Base-by-base conservation (phyloP, 2,113 vertebrate species). In the Pelobates fuscus region DNA sequence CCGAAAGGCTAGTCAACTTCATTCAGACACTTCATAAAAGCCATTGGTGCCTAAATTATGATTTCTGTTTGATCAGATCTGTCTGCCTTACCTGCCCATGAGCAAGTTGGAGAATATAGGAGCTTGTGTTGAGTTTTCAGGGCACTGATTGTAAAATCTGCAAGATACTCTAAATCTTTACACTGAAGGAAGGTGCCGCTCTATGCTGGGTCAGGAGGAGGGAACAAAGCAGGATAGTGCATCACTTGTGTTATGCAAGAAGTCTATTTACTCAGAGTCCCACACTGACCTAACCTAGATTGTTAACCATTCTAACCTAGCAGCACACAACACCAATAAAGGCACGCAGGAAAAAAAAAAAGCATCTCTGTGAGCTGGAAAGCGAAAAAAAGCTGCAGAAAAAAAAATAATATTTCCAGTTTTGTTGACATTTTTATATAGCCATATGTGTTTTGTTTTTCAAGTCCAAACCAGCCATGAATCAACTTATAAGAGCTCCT, bases 221-320 rank as follows among this genome's bases (percentile, higher is more conserved):
- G 58, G 58, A 10, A 49, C 29, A 23, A 21, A 23, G 60, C 71
- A 81, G 60, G 67, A 64, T 27, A n/a, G n/a, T n/a, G n/a, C n/a
- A 63, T 73, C 71, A 79, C 78, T 27, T 8, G 20, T 49, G 59
- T 84, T 82, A 82, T 68, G 58, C 71, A 84, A 84, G 66, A 55
- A 62, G 55, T 60, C 78, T 46, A 82, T 61, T 82, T 82, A 80
- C 71, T 77, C 78, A 78, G 18, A 52, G 57, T 70, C 41, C 70
- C 29, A 4, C 64, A 46, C 43, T 52, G 46, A 21, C 41, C 24
- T 79, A 78, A 80, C 77, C 79, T 78, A 81, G 25, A 81, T 82
- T 75, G 58, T 29, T 54, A 62, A 5, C 18, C 23, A 32, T 18
- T 46, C 55, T 26, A 46, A n/a, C 27, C 37, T 21, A 61, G 37